phyloP scores from a whole-genome alignment of 2,888 invertebrate genomes.

The Folsomia manolachei region DNA sequence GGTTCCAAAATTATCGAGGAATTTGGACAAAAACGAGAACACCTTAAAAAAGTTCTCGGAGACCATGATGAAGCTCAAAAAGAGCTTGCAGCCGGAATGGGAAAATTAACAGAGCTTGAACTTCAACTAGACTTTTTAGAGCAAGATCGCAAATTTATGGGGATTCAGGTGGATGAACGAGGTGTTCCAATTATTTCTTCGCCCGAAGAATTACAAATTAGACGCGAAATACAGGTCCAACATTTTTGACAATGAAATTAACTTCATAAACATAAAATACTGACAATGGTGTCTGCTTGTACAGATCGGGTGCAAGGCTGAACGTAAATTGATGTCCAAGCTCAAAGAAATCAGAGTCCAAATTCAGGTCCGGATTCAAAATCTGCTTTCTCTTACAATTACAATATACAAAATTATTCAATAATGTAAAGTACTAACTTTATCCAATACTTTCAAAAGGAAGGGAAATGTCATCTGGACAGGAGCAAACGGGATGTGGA shows the following conservation, averaged over 20 bases:
- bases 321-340: not conserved
- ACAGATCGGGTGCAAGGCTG: not conserved
- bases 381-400: too few species aligned
- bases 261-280: not conserved
- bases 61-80: conserved; percentile 7
- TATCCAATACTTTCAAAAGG: not conserved
- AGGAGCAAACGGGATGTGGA: not conserved
- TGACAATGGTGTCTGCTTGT: too few species aligned
- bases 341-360: conserved; percentile 5
- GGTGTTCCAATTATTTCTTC: not conserved
- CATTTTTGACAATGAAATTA: not conserved
- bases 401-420: too few species aligned
- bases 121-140: not conserved
- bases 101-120: not conserved
- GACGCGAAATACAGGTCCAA: not conserved
- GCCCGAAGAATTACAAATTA: not conserved
- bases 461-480: not conserved
- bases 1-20: not conserved
- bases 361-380: not conserved
- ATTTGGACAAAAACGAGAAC: not conserved
- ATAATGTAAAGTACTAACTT: too few species aligned
- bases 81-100: not conserved
- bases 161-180: not conserved
- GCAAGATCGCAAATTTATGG: conserved; percentile 1
- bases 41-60: not conserved